Conservation (phyloP, 2,888 invertebrate genomes). For the Aporophyla nigra region DNA sequence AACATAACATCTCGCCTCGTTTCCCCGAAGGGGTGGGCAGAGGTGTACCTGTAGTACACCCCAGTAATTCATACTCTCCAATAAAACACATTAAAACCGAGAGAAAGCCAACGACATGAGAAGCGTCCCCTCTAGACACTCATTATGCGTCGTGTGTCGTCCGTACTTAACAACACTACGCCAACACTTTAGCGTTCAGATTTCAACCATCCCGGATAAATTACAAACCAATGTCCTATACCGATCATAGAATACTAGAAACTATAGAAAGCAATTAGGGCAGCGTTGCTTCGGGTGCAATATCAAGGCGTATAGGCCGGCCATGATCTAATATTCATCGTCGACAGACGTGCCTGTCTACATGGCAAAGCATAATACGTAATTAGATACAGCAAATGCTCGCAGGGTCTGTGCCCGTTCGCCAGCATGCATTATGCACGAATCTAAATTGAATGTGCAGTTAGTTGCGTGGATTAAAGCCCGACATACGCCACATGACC, state of each 20-base stretch:
- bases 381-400: constrained; percentile 90
- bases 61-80: constrained; percentile 7
- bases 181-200: constrained; percentile 69
- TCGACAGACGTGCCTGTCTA: constrained; percentile 85
- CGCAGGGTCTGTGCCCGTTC: constrained; percentile 78
- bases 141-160: constrained; percentile 77
- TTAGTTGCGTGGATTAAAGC: constrained; percentile 84
- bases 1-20: too few species aligned
- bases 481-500: constrained; percentile 70
- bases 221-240: constrained; percentile 37
- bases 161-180: constrained; percentile 70
- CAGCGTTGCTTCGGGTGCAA: constrained; percentile 74
- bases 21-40: too few species aligned
- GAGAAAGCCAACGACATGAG: constrained; percentile 40
- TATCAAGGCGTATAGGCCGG: constrained; percentile 81
- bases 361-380: constrained; percentile 89
- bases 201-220: constrained; percentile 56
- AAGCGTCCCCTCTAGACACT: constrained; percentile 53
- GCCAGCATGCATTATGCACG: constrained; percentile 87
- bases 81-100: constrained; percentile 46
- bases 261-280: constrained; percentile 78
- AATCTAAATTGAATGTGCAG: constrained; percentile 89
- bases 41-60: too few species aligned
- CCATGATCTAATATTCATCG: constrained; percentile 89
- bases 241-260: constrained; percentile 42